phyloP scores from a whole-genome alignment of 1,140 invertebrate genomes.

The Scylla paramamosain region DNA sequence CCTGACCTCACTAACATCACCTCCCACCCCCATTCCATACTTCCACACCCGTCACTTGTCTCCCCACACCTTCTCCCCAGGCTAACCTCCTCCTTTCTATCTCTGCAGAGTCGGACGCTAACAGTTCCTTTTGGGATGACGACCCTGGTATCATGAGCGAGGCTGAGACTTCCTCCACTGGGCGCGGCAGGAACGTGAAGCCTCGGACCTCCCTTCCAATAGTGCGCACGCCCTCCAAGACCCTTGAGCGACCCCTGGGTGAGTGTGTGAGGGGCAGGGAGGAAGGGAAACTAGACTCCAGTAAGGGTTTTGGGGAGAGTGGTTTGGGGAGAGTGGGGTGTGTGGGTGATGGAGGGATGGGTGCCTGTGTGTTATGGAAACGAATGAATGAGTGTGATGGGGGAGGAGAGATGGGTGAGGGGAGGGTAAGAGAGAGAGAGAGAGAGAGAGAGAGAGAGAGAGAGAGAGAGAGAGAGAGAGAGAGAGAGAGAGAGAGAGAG shows the following conservation, averaged over 20 bases:
- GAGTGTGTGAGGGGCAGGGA: not conserved
- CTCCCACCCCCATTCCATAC: too few relatives aligned
- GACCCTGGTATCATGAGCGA: conserved; percentile 99
- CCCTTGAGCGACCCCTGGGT: conserved; percentile 93
- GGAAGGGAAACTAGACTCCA: too few relatives aligned
- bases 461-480: too few relatives aligned
- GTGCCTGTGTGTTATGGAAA: not conserved
- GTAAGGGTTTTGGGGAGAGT: too few relatives aligned
- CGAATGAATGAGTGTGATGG: not conserved
- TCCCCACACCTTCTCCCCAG: not conserved
- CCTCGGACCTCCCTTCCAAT: conserved; percentile 95
- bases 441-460: too few relatives aligned
- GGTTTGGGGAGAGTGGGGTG: not conserved
- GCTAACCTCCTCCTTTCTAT: not conserved
- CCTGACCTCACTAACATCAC: too few relatives aligned
- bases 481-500: too few relatives aligned
- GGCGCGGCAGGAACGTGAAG: conserved; percentile 91
- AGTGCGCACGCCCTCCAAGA: conserved; percentile 96
- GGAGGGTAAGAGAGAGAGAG: too few relatives aligned
- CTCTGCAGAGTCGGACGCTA: conserved; percentile 54
- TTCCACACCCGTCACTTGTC: too few relatives aligned
- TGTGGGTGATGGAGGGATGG: not conserved
- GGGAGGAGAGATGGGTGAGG: not conserved
- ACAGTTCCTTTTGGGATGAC: conserved; percentile 84
- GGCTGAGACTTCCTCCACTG: conserved; percentile 95